phyloP scores from a whole-genome alignment of 2,888 invertebrate species.

The Eupeodes latifasciatus region DNA sequence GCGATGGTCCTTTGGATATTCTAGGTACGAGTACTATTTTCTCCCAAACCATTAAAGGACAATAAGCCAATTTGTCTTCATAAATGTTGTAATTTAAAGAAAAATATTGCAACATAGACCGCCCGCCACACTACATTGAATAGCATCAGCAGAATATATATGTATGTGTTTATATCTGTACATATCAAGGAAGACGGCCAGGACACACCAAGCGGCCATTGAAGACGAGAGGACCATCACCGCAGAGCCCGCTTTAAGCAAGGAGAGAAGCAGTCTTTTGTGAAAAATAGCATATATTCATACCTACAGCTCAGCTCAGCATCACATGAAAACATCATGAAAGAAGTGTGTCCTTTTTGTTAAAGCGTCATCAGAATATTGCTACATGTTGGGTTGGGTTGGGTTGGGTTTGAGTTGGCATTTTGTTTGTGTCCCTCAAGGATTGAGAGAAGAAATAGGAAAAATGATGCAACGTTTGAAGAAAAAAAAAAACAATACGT shows the following conservation, averaged over 20 bases:
- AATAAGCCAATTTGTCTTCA: slow-evolving; percentile 77
- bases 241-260: slow-evolving; percentile 36
- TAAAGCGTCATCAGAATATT: slow-evolving; percentile 28
- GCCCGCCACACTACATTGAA: slow-evolving; percentile 52
- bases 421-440: slow-evolving; percentile 64
- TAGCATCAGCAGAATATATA: slow-evolving; percentile 4
- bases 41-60: slow-evolving; percentile 76
- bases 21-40: slow-evolving; percentile 17
- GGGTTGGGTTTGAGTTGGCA: slow-evolving; percentile 34
- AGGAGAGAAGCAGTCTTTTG: slow-evolving; percentile 57
- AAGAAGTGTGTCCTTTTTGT: slow-evolving; percentile 53
- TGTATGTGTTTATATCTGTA: too few species aligned
- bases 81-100: slow-evolving; percentile 77
- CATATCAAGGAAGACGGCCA: too few species aligned
- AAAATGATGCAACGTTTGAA: slow-evolving; percentile 32
- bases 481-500: slow-evolving; percentile 14
- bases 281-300: slow-evolving; percentile 55
- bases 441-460: slow-evolving; percentile 62
- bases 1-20: slow-evolving; percentile 7
- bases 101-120: slow-evolving; percentile 75
- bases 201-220: slow-evolving; percentile 44
- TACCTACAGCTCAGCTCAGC: slow-evolving; percentile 39
- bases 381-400: slow-evolving; percentile 10
- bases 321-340: slow-evolving; percentile 62
- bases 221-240: slow-evolving; percentile 49